Conservation (phyloP, 2,888 invertebrate species). For the Andrena hattorfiana region DNA sequence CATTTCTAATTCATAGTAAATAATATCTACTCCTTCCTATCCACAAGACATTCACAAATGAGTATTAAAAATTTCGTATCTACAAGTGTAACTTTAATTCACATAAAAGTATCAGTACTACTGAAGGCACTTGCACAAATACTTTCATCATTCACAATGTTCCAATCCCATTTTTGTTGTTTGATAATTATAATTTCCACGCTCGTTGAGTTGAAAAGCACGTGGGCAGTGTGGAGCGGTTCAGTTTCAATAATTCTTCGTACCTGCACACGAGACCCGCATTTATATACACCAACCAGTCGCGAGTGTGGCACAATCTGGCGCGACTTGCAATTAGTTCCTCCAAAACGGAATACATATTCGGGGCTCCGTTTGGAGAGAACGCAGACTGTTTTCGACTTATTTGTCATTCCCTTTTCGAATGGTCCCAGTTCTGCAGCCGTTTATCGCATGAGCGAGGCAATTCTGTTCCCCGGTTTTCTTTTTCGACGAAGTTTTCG, state of each 20-base stretch:
- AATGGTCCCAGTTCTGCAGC: neutral
- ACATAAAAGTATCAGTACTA: too few species aligned
- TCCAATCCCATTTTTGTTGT: too few species aligned
- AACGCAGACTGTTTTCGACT: conserved; percentile 22
- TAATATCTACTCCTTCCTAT: neutral
- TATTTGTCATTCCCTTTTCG: neutral
- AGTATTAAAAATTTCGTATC: too few species aligned
- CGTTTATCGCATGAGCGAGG: neutral
- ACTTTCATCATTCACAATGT: too few species aligned
- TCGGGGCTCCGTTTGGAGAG: conserved; percentile 55
- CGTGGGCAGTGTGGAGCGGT: neutral
- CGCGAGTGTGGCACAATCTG: neutral
- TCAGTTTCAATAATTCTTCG: too few species aligned
- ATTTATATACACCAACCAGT: neutral
- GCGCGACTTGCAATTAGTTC: neutral
- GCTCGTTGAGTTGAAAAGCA: neutral
- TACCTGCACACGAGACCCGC: neutral
- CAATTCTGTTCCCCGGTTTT: neutral
- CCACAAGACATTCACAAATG: neutral
- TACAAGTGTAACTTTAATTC: too few species aligned
- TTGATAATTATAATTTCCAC: too few species aligned
- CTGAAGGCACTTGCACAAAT: too few species aligned
- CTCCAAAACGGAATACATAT: conserved; percentile 57
- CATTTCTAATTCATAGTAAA: too few species aligned
- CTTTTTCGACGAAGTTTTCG: neutral